Percentiles rank a stretch among this genome's conserved stretches.
phyloP scores from a whole-genome alignment of 2,113 vertebrate genomes.

The Actenoides lindsayi region DNA sequence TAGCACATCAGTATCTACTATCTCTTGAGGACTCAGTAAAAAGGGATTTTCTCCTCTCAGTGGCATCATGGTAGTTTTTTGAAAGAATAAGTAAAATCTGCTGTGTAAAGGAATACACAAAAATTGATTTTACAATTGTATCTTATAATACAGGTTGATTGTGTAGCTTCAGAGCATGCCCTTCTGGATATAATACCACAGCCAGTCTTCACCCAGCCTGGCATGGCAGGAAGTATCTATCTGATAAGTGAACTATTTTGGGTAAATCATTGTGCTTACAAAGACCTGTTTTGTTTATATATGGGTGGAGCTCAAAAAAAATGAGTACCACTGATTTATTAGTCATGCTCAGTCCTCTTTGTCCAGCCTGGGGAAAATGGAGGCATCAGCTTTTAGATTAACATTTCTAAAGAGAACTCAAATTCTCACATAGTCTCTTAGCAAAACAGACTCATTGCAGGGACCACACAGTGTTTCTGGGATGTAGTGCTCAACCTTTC shows the following conservation, averaged over 20 bases:
- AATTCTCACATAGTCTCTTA: rapidly evolving
- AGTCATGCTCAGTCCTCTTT: background rate
- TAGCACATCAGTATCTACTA: background rate
- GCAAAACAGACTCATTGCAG: background rate
- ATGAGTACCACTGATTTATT: background rate
- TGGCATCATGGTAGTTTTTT: background rate
- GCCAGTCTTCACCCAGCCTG: background rate
- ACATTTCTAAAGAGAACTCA: background rate
- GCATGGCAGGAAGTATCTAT: conserved; percentile 8
- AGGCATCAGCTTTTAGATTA: background rate
- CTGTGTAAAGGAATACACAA: background rate
- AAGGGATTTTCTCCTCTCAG: background rate
- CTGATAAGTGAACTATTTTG: conserved; percentile 56
- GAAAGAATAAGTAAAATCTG: background rate
- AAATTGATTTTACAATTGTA: background rate
- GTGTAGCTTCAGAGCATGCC: background rate
- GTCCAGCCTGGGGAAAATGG: background rate
- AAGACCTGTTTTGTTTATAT: background rate
- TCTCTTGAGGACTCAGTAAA: background rate
- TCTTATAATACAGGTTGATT: background rate
- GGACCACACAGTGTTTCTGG: background rate
- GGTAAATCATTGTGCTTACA: conserved; percentile 5
- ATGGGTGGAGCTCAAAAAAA: background rate
- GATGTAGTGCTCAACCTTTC: background rate
- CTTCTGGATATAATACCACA: background rate